A percentile compares a stretch with the other conserved stretches of the same genome.
Evolutionary conservation across 2,797 vertebrate species (phyloP).

Genomic region (Echiichthys vipera): DNA sequence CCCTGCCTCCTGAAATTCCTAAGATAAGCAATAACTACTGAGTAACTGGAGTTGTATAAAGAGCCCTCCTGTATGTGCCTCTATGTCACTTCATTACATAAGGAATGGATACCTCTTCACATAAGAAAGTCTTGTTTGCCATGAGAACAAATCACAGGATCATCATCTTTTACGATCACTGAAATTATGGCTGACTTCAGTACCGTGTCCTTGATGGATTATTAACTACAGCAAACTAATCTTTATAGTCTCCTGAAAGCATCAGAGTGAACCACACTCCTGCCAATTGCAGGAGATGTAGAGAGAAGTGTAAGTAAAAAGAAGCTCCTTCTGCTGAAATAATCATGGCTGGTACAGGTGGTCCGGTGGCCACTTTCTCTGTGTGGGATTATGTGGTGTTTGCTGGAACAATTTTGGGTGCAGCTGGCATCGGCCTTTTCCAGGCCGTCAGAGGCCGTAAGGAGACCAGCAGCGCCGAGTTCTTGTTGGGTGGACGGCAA

Average conservation of each 20-base stretch:
- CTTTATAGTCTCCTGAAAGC: slow-evolving; percentile 61
- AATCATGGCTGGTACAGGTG: slow-evolving; percentile 80
- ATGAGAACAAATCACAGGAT: neutral
- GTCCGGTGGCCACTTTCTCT: slow-evolving; percentile 80
- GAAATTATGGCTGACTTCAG: slow-evolving; percentile 33
- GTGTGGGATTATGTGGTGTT: slow-evolving; percentile 91
- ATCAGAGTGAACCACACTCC: slow-evolving; percentile 18
- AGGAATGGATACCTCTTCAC: neutral
- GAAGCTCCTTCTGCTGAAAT: slow-evolving; percentile 1
- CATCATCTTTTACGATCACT: slow-evolving; percentile 50
- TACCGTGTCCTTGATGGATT: slow-evolving; percentile 77
- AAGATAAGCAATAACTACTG: slow-evolving; percentile 32
- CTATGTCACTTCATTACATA: neutral
- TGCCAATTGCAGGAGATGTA: slow-evolving; percentile 11
- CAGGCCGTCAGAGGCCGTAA: slow-evolving; percentile 82
- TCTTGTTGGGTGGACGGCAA: slow-evolving; percentile 85
- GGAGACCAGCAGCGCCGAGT: slow-evolving; percentile 79
- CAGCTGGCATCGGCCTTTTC: slow-evolving; percentile 84
- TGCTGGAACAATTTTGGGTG: slow-evolving; percentile 72
- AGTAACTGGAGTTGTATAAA: slow-evolving; percentile 35
- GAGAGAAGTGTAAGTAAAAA: neutral
- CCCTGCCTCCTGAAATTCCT: slow-evolving; percentile 27
- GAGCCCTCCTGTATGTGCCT: neutral
- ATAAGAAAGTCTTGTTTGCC: neutral
- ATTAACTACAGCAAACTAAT: slow-evolving; percentile 80